Conservation (phyloP, 1,140 invertebrate species). For the Leptopilina clavipes region DNA sequence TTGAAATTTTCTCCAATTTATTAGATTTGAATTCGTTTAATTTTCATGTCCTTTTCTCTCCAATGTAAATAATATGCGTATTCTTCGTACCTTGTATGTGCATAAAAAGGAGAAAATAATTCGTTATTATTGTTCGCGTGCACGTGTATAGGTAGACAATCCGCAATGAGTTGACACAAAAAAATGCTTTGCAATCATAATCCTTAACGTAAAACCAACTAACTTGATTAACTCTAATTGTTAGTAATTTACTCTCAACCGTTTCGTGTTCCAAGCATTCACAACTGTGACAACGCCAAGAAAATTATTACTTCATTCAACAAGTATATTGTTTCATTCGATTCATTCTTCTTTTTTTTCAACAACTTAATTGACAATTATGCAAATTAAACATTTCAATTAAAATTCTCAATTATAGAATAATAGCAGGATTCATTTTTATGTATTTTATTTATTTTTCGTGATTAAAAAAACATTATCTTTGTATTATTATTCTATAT, state of each 20-base stretch:
- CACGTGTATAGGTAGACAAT: too few species aligned
- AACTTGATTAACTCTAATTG: constrained; percentile 20
- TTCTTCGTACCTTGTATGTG: too few species aligned
- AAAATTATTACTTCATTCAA: constrained; percentile 6
- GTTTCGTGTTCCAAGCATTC: constrained; percentile 16
- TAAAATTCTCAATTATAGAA: not conserved
- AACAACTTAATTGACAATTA: not conserved
- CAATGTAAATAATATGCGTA: too few species aligned
- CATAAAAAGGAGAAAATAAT: too few species aligned
- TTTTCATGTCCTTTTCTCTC: too few species aligned
- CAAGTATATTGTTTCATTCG: not conserved
- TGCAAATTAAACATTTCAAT: too few species aligned
- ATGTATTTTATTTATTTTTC: too few species aligned
- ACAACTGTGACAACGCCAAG: constrained; percentile 9
- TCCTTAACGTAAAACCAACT: constrained; percentile 16
- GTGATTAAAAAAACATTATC: too few species aligned
- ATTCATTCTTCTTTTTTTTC: not conserved
- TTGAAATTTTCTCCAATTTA: too few species aligned
- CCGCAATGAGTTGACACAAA: not conserved
- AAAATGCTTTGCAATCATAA: constrained; percentile 3
- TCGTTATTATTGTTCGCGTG: too few species aligned
- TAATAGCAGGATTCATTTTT: not conserved
- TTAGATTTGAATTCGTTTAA: too few species aligned
- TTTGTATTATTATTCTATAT: too few species aligned
- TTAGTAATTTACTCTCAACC: constrained; percentile 12